Base-by-base conservation (phyloP, 2,113 vertebrate species). In the Bombycilla garrulus region DNA sequence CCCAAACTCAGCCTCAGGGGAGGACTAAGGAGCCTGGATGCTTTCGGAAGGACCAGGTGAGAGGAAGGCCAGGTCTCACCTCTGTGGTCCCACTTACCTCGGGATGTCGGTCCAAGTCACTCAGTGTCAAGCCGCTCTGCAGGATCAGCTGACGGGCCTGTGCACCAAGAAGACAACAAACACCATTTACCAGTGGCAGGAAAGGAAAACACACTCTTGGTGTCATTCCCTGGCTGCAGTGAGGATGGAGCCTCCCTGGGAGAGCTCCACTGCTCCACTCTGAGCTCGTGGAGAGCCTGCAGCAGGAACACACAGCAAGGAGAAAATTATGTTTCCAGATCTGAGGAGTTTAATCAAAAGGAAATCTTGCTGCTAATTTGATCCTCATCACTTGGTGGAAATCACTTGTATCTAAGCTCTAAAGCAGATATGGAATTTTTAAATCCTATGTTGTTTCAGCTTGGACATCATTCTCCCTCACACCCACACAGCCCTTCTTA, bases 71-170 rank as follows among this genome's bases (percentile, higher is more conserved):
- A 0, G 40, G 65, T 61, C 26, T 88, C 81, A 76, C 22, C 71
- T 83, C 83, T 2, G 0, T 6, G 3, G 73, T 76, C 71, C 74
- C 70, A 36, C 94, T 64, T 92, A 99, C 99, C 98, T 99, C 98
- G 36, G 99, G 99, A 96, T 99, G 98, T 67, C 99, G 92, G 96
- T 99, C 99, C 97, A 99, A 97, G 92, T 99, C 99, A 40, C 99
- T 99, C 56, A 99, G 98, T 2, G 97, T 98, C 90, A 99, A 98
- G 67, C 98, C 98, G 0, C 99, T 98, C 97, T 99, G 98, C 93
- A 99, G 97, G 87, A 99, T 99, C 95, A 99, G 98, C 97, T 99
- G 99, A 35, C 99, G 99, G 29, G 99, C 99, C 99, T 99, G 95
- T 5, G 50, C 67, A 90, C 35, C 48, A 91, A 85, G 71, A 89